phyloP scores from a whole-genome alignment of 2,888 invertebrate genomes.

The Nemurella pictetii region DNA sequence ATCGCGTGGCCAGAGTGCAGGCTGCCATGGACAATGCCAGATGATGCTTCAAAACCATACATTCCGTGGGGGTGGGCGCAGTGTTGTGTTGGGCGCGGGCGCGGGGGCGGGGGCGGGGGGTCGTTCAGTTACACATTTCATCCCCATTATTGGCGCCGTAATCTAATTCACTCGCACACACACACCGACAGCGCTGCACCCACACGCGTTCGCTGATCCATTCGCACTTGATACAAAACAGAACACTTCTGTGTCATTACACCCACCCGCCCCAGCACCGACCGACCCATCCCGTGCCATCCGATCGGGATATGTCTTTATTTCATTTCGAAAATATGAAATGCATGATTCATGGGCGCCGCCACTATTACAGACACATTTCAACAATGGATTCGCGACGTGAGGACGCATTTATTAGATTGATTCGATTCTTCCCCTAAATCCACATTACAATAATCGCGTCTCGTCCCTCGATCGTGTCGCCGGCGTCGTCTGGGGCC shows the following conservation, averaged over 20 bases:
- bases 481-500: background rate
- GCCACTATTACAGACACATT: conserved; percentile 23
- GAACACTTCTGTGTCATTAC: background rate
- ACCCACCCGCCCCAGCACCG: no score
- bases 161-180: background rate
- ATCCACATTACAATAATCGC: conserved; percentile 10
- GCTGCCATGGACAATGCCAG: background rate
- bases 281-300: no score
- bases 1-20: background rate
- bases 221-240: background rate
- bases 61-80: background rate
- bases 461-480: background rate
- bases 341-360: conserved; percentile 17
- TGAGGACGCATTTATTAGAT: conserved; percentile 22
- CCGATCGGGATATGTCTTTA: background rate
- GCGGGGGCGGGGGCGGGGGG: no score
- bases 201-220: background rate
- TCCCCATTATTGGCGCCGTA: background rate
- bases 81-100: no score
- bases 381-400: conserved; percentile 9
- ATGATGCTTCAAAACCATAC: background rate
- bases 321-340: conserved; percentile 6
- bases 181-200: background rate
- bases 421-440: conserved; percentile 22
- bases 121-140: background rate